A percentile compares a stretch with the other conserved stretches of the same genome.
phyloP scores from a whole-genome alignment of 1,140 invertebrate genomes.

The Sogatella furcifera region DNA sequence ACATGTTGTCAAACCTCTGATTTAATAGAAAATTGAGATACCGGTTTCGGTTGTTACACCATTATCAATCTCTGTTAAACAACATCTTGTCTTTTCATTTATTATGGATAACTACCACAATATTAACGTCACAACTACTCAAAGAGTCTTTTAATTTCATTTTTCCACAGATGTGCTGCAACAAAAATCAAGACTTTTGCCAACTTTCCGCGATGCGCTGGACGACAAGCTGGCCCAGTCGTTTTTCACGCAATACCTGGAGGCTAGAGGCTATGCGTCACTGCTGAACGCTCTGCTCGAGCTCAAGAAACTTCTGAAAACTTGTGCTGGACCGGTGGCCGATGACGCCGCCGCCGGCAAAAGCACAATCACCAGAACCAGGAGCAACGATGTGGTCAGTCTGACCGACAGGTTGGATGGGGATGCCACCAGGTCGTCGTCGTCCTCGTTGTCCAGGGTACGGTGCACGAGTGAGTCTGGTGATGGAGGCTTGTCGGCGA shows the following conservation, averaged over 20 bases:
- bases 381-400: neutral
- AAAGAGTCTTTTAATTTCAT: too few species aligned
- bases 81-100: too few species aligned
- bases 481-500: neutral
- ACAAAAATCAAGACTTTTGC: neutral
- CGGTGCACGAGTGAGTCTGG: neutral
- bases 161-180: too few species aligned
- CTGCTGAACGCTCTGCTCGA: neutral
- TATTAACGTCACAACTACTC: too few species aligned
- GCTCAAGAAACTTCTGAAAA: neutral
- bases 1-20: too few species aligned
- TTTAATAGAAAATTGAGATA: too few species aligned
- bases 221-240: neutral
- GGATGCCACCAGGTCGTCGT: neutral
- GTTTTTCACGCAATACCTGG: neutral
- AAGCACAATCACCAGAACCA: neutral
- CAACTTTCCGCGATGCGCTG: neutral
- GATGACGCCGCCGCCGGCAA: too few species aligned
- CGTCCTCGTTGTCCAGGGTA: neutral
- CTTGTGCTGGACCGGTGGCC: neutral
- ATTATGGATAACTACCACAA: too few species aligned
- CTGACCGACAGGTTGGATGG: neutral
- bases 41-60: too few species aligned
- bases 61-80: too few species aligned
- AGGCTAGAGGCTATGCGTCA: neutral